phyloP scores from a whole-genome alignment of 2,113 vertebrate genomes.

The Aptenodytes patagonicus region DNA sequence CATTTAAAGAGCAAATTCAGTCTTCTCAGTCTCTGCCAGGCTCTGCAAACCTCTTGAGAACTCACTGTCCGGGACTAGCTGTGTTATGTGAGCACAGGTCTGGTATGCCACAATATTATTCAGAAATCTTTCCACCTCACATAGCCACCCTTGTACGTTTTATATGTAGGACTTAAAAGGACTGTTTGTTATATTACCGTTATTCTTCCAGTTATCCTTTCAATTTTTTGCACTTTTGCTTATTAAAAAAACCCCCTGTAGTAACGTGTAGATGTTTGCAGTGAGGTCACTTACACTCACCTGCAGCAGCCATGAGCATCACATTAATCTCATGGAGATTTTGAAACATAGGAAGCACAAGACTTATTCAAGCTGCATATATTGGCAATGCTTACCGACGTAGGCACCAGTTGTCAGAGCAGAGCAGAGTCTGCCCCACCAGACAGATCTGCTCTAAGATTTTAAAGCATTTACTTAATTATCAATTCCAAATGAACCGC shows the following conservation, averaged over 20 bases:
- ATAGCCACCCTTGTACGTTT: background rate
- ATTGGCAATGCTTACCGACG: accelerated
- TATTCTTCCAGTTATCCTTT: background rate
- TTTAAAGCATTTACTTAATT: background rate
- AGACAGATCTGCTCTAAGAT: background rate
- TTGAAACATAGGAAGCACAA: background rate
- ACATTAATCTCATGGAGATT: background rate
- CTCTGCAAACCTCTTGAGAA: constrained; percentile 22
- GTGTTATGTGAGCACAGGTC: background rate
- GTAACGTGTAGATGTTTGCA: accelerated
- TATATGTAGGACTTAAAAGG: background rate
- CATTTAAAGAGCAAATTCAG: constrained; percentile 34
- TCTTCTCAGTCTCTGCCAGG: background rate
- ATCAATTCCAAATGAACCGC: background rate
- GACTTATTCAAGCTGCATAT: background rate
- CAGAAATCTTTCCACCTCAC: background rate
- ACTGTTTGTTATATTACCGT: background rate
- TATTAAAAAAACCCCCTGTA: accelerated
- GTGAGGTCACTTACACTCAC: background rate
- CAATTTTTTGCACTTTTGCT: background rate
- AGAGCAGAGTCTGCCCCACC: background rate
- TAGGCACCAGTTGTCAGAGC: background rate
- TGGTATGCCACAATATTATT: background rate
- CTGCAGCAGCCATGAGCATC: background rate
- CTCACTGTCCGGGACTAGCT: background rate